Conservation (phyloP, 2,888 invertebrate species). For the Drosophila greeni region DNA sequence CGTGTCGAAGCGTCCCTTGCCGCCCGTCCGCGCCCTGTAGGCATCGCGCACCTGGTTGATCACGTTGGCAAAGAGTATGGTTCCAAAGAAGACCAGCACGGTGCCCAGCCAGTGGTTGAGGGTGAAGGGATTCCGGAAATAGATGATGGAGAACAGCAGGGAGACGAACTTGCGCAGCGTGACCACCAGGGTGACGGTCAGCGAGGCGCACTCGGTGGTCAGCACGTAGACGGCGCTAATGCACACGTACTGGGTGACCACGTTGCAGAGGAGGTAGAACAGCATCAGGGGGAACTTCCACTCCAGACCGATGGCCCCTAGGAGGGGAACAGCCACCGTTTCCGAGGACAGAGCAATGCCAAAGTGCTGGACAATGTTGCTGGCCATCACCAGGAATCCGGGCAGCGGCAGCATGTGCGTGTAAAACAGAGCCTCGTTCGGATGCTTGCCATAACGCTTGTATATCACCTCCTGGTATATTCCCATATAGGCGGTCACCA, state of each 20-base stretch:
- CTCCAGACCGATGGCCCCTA: slow-evolving; percentile 82
- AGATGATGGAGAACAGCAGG: slow-evolving; percentile 93
- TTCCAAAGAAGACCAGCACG: slow-evolving; percentile 92
- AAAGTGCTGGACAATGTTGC: slow-evolving; percentile 88
- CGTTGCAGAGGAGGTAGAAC: slow-evolving; percentile 88
- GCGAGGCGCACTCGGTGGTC: slow-evolving; percentile 94
- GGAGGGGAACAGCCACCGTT: slow-evolving; percentile 69
- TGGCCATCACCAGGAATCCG: slow-evolving; percentile 88
- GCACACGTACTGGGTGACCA: slow-evolving; percentile 94
- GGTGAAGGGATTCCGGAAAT: slow-evolving; percentile 97
- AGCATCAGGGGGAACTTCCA: slow-evolving; percentile 85
- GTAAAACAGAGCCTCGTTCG: slow-evolving; percentile 91
- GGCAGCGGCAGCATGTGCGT: slow-evolving; percentile 95
- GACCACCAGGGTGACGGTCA: slow-evolving; percentile 96
- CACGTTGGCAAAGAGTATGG: slow-evolving; percentile 93
- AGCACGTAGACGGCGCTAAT: slow-evolving; percentile 96
- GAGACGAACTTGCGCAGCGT: slow-evolving; percentile 97
- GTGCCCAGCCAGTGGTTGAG: slow-evolving; percentile 94
- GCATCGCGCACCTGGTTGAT: slow-evolving; percentile 78
- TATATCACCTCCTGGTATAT: slow-evolving; percentile 95
- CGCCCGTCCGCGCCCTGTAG: slow-evolving; percentile 34
- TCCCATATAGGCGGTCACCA: slow-evolving; percentile 97
- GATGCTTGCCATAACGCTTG: slow-evolving; percentile 91
- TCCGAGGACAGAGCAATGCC: slow-evolving; percentile 85
- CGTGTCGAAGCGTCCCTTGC: slow-evolving; percentile 19